Percentiles rank a stretch among this genome's conserved stretches.
phyloP scores from a whole-genome alignment of 2,113 vertebrate genomes.

The Meleagris gallopavo region DNA sequence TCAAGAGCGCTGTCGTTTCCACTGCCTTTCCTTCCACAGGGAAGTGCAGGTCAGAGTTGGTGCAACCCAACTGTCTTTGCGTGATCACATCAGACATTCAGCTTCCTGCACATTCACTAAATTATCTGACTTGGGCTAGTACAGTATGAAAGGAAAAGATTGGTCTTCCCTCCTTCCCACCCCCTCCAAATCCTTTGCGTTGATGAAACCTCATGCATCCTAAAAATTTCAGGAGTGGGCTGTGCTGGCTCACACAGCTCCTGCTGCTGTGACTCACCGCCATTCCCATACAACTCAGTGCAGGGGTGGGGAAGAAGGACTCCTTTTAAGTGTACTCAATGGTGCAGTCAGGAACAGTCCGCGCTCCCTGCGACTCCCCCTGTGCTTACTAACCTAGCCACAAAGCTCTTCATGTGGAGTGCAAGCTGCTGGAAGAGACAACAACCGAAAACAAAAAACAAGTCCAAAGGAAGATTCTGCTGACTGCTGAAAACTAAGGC shows the following conservation, averaged over 20 bases:
- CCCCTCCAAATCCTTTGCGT: slow-evolving; percentile 31
- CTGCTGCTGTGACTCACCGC: background rate
- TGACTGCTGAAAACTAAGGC: background rate
- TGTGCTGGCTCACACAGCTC: slow-evolving; percentile 28
- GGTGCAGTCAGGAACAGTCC: background rate
- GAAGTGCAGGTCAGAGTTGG: background rate
- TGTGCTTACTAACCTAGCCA: background rate
- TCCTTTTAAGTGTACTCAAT: background rate
- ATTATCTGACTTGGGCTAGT: background rate
- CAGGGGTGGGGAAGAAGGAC: background rate
- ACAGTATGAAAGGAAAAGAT: background rate
- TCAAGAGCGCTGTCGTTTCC: background rate
- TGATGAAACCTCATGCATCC: background rate
- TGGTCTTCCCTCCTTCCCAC: background rate
- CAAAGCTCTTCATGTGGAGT: background rate
- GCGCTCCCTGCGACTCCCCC: background rate
- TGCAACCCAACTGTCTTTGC: background rate
- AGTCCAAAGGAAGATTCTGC: background rate
- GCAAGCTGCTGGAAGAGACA: background rate
- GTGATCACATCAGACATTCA: background rate
- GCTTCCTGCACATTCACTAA: background rate
- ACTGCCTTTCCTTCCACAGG: background rate
- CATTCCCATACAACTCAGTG: background rate
- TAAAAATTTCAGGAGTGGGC: slow-evolving; percentile 28
- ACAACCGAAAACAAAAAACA: background rate